Percentiles rank a stretch among this genome's conserved stretches.
These are phyloP conservation scores for Unio delphinus DNA, from an alignment of 2,888 invertebrate species.

Conservation along the genomic window DNA sequence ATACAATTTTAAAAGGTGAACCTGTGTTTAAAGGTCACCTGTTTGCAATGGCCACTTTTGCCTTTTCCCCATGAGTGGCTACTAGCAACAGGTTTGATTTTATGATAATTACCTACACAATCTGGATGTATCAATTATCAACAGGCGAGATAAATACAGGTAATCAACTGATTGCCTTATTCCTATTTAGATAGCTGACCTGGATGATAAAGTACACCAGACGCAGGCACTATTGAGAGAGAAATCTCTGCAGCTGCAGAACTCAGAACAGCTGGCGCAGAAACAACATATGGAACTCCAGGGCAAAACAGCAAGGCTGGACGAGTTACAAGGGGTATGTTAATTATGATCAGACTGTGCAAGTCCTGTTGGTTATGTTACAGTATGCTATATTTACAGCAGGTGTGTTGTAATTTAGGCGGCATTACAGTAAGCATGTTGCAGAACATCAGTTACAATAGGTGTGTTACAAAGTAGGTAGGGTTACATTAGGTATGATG, in stretches of 20 bases:
- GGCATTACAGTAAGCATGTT: too few relatives aligned
- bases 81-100: not conserved
- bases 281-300: constrained; percentile 55
- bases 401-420: too few relatives aligned
- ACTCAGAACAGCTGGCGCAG: constrained; percentile 45
- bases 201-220: constrained; percentile 54
- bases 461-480: too few relatives aligned
- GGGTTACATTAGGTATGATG: too few relatives aligned
- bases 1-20: too few relatives aligned
- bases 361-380: too few relatives aligned
- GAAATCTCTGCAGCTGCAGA: constrained; percentile 48
- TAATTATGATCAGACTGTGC: not conserved
- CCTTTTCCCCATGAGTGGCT: not conserved
- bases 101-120: too few relatives aligned
- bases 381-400: too few relatives aligned
- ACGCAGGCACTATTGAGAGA: constrained; percentile 53
- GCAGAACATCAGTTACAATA: too few relatives aligned
- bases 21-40: too few relatives aligned
- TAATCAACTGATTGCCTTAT: not conserved
- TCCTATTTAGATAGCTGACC: constrained; percentile 48
- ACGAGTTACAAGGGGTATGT: constrained; percentile 51
- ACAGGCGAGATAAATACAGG: not conserved
- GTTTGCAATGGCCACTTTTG: not conserved
- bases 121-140: not conserved
- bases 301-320: constrained; percentile 46